phyloP scores from a whole-genome alignment of 2,113 vertebrate species.

The Cyprinus carpio region DNA sequence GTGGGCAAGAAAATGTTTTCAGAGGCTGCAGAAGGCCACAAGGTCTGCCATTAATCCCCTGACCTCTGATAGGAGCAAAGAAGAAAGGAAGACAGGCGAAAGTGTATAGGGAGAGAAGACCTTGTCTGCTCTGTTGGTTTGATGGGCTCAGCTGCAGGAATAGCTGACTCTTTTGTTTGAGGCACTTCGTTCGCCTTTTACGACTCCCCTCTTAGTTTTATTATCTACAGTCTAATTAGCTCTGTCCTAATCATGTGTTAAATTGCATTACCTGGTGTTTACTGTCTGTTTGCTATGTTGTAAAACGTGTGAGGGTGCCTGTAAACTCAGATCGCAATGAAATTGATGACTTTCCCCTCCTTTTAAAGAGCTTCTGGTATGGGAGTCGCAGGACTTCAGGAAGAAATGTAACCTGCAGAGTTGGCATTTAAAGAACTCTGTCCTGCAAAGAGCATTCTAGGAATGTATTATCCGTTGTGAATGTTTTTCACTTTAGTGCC shows the following conservation, averaged over 20 bases:
- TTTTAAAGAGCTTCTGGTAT: conserved; percentile 44
- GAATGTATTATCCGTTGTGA: neutral
- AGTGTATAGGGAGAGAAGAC: conserved; percentile 60
- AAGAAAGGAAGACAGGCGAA: conserved; percentile 58
- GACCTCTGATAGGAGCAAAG: conserved; percentile 72
- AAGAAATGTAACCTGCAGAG: neutral
- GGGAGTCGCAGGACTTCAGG: neutral
- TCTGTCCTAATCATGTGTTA: conserved; percentile 73
- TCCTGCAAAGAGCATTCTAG: neutral
- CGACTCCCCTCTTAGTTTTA: conserved; percentile 70
- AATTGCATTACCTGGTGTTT: conserved; percentile 73
- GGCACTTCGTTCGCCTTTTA: conserved; percentile 56
- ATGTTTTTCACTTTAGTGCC: neutral
- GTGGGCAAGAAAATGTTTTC: conserved; percentile 70
- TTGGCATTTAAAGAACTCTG: neutral
- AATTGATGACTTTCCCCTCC: conserved; percentile 51
- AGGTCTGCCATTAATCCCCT: conserved; percentile 80
- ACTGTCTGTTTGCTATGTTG: conserved; percentile 73
- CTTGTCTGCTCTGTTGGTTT: conserved; percentile 73
- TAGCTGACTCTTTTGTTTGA: conserved; percentile 7
- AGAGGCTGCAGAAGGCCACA: conserved; percentile 73
- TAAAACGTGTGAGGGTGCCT: conserved; percentile 74
- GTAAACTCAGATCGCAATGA: conserved; percentile 63
- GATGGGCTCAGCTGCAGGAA: conserved; percentile 46
- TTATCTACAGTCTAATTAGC: conserved; percentile 74